phyloP scores from a whole-genome alignment of 2,113 vertebrate species.

The human region DNA sequence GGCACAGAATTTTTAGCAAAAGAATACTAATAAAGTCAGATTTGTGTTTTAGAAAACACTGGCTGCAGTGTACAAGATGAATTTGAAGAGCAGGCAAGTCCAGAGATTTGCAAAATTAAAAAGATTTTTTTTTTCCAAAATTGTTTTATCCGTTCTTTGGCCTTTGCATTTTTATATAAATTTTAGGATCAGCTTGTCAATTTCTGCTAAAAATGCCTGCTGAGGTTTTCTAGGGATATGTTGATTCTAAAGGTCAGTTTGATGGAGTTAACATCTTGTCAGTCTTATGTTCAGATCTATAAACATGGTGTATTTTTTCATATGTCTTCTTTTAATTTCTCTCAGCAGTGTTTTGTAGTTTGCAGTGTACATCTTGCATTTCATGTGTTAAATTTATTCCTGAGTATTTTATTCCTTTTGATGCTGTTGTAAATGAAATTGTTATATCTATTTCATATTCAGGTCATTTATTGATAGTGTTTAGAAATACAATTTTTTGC shows the following conservation, averaged over 20 bases:
- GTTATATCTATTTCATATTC: background rate
- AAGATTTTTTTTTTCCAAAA: background rate
- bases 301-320: background rate
- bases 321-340: background rate
- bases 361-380: background rate
- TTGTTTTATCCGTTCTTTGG: background rate
- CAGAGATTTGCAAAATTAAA: background rate
- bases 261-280: background rate
- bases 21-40: background rate
- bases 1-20: background rate
- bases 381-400: background rate
- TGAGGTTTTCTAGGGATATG: background rate
- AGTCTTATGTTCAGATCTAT: background rate
- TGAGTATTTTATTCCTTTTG: slow-evolving; percentile 5
- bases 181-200: background rate
- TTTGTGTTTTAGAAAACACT: background rate
- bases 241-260: background rate
- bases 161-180: background rate
- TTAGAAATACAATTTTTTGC: background rate
- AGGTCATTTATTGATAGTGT: background rate
- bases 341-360: background rate
- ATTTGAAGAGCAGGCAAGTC: background rate
- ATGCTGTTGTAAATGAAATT: background rate
- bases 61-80: background rate
- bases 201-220: background rate